Evolutionary conservation across 1,140 invertebrate species (phyloP), one percentile per base, ranked within the genome.

Genomic region (Polypedilum vanderplanki): DNA sequence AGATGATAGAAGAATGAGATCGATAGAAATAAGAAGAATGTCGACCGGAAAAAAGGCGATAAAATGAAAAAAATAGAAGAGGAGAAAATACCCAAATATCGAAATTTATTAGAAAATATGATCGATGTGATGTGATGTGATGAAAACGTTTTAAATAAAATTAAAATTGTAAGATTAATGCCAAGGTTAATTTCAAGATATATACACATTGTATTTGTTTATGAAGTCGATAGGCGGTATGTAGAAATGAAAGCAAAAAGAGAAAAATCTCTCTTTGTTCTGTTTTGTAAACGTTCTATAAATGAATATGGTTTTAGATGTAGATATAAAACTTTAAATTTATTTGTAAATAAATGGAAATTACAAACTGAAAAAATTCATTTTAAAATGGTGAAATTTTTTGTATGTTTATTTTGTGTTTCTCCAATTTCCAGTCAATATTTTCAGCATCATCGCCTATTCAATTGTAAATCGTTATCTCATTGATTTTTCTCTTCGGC

Each of bases 331-430:
- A 57, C 12, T 57, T 57, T 15, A 57, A 57, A 57, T 57, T 57
- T 57, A 57, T 57, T 57, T 57, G 46, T 57, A 57, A 57, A 57
- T 57, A 57, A 57, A 57, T 57, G 46, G 46, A 57, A 46, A 15
- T 46, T 12, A 46, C 24, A 33, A 5, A 33, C 24, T n/a, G n/a
- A 15, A 57, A 57, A 57, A 57, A 57, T n/a, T n/a, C 46, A 57
- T 57, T 57, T 57, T 33, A 5, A 57, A 57, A 57, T 57, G 9
- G 12, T n/a, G 46, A 57, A 12, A 57, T 15, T 15, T 12, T 57
- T 57, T 57, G 41, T 57, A 4, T 46, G 41, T n/a, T 12, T 57
- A 57, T 57, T 57, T 57, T 57, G 1, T 33, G 24, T 3, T 12
- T 57, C 4, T 57, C 10, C 46, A 12, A n/a, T 57, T 57, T 57